A percentile compares a stretch with the other conserved stretches of the same genome.
Evolutionary conservation across 2,797 vertebrate genomes (phyloP).

Genomic region (Presbytis comata): DNA sequence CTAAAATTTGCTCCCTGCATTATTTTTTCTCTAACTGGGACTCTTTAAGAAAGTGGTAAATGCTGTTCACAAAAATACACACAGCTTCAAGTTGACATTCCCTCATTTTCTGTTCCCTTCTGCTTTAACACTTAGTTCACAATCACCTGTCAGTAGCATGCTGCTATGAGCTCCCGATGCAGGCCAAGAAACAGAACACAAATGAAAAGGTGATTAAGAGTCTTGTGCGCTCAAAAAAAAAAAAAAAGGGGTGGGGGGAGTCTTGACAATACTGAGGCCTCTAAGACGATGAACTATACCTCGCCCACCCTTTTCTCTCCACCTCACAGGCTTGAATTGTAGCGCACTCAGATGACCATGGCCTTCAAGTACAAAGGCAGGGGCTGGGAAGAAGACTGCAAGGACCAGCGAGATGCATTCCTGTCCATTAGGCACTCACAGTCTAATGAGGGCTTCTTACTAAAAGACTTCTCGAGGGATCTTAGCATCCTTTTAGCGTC

Average conservation of each 20-base stretch:
- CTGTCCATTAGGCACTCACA: not conserved
- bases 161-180: not conserved
- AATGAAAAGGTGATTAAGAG: not conserved
- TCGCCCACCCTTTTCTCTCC: not conserved
- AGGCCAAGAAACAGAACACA: not conserved
- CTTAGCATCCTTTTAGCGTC: not conserved
- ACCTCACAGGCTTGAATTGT: not conserved
- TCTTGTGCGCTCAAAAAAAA: not conserved
- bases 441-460: not conserved
- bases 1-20: constrained; percentile 35
- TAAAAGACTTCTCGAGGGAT: not conserved
- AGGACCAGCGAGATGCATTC: not conserved
- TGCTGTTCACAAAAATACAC: not conserved
- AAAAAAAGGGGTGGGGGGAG: not conserved
- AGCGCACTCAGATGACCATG: not conserved
- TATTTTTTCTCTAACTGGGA: not conserved
- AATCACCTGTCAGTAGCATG: not conserved
- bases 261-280: not conserved
- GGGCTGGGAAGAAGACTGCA: not conserved
- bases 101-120: constrained; percentile 29
- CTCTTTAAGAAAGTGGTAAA: constrained; percentile 34
- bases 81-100: not conserved
- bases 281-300: not conserved
- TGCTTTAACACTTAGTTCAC: not conserved
- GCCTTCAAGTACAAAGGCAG: not conserved